A percentile compares a stretch with the other conserved stretches of the same genome.
phyloP scores from a whole-genome alignment of 2,797 vertebrate genomes.

The Cossypha dichroa region DNA sequence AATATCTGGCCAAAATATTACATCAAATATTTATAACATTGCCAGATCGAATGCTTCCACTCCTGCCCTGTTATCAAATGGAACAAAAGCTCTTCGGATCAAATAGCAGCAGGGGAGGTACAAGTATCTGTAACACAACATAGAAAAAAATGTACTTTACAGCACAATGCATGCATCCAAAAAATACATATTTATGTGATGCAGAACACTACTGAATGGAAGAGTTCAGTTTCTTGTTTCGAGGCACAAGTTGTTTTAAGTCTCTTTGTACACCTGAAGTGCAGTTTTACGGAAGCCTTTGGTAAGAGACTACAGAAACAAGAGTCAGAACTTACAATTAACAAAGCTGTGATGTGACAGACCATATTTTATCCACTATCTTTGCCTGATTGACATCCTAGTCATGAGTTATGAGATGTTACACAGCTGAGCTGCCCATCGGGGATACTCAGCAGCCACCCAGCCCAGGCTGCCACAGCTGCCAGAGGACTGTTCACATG shows the following conservation, averaged over 20 bases:
- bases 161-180: not conserved
- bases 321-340: not conserved
- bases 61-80: not conserved
- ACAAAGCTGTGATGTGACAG: not conserved
- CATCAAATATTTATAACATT: not conserved
- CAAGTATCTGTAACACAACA: not conserved
- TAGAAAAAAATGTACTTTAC: not conserved
- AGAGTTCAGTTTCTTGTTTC: not conserved
- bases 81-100: not conserved
- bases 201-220: not conserved
- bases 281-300: not conserved
- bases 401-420: not conserved
- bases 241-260: not conserved
- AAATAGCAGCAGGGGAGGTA: not conserved
- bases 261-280: not conserved
- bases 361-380: not conserved
- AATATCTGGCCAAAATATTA: not conserved
- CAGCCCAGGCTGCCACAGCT: accelerated
- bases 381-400: not conserved
- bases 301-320: not conserved
- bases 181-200: not conserved
- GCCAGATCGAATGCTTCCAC: not conserved
- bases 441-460: not conserved
- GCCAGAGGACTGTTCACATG: not conserved
- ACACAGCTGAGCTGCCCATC: not conserved